These are phyloP conservation scores for Platysternon megacephalum DNA, from an alignment of 2,113 vertebrate genomes.

Conservation along the genomic window DNA sequence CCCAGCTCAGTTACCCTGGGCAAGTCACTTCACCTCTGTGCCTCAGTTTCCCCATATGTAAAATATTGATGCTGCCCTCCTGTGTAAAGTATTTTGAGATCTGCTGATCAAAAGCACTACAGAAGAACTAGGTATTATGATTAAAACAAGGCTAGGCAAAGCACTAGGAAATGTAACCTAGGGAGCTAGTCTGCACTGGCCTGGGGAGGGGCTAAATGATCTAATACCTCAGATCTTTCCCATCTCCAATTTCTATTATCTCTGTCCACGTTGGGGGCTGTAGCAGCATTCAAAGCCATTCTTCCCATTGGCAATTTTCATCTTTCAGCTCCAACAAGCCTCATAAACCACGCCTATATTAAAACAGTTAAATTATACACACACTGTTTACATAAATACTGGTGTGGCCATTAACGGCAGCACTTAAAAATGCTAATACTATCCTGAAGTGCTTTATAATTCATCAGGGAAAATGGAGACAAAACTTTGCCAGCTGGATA, in stretches of 20 bases:
- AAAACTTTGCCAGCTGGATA: background rate
- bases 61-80: rapidly evolving
- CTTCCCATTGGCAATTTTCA: background rate
- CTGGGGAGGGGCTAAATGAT: background rate
- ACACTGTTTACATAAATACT: background rate
- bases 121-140: background rate
- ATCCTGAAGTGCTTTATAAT: background rate
- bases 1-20: rapidly evolving
- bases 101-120: background rate
- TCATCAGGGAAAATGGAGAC: background rate
- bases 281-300: background rate
- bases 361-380: background rate
- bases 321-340: background rate
- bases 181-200: background rate
- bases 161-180: background rate
- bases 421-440: background rate
- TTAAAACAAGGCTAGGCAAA: background rate
- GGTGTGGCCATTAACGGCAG: background rate
- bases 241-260: background rate
- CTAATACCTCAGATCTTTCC: background rate
- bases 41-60: background rate
- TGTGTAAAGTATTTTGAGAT: background rate
- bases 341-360: background rate
- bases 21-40: rapidly evolving
- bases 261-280: background rate